Evolutionary conservation across 2,888 invertebrate genomes (phyloP).

Genomic region (Amiota mariae): DNA sequence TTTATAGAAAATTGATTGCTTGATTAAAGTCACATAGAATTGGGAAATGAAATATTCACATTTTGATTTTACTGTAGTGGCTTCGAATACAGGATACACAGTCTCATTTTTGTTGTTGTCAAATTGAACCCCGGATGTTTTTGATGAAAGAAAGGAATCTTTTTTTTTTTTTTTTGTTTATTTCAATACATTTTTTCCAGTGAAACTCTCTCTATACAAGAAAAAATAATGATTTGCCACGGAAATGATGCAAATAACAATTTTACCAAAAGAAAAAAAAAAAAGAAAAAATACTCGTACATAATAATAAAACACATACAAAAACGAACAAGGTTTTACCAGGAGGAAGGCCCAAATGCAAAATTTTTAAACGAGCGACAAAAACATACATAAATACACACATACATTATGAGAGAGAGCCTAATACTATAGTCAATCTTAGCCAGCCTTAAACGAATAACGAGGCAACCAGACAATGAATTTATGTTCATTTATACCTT

Average conservation of each 20-base stretch:
- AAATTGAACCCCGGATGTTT: too few species aligned
- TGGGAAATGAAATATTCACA: too few species aligned
- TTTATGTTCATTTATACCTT: conserved; percentile 18
- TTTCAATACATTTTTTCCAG: too few species aligned
- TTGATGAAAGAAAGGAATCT: too few species aligned
- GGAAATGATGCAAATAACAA: conserved; percentile 63
- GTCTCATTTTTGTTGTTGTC: too few species aligned
- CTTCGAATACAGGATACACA: too few species aligned
- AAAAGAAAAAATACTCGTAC: too few species aligned
- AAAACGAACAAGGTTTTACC: background rate
- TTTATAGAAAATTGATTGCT: conserved; percentile 57
- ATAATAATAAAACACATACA: too few species aligned
- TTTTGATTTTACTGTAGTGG: too few species aligned
- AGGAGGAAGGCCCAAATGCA: background rate
- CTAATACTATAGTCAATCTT: too few species aligned
- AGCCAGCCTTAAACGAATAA: background rate
- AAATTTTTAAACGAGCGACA: background rate
- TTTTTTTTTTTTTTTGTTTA: too few species aligned
- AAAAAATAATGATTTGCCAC: conserved; percentile 54
- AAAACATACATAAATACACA: conserved; percentile 9
- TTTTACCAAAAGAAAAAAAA: conserved; percentile 4
- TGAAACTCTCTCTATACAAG: too few species aligned
- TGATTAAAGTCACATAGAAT: conserved; percentile 50
- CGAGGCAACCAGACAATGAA: background rate
- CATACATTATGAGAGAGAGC: background rate